phyloP scores from a whole-genome alignment of 2,113 vertebrate species.

The Pipa parva region DNA sequence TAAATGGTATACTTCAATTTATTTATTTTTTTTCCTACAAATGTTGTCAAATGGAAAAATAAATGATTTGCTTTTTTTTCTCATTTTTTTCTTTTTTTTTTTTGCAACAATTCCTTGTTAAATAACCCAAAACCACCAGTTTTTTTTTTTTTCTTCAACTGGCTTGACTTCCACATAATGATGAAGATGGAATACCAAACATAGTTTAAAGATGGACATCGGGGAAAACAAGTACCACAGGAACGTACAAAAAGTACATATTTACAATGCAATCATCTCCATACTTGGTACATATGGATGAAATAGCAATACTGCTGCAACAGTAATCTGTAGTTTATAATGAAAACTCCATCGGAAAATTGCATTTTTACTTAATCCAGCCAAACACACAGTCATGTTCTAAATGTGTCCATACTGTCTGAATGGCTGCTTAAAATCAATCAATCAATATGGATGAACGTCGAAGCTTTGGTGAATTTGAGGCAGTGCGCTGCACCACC shows the following conservation, averaged over 20 bases:
- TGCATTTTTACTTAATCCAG: conserved; percentile 51
- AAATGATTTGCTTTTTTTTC: conserved; percentile 55
- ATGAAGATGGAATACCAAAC: conserved; percentile 73
- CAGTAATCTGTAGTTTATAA: conserved; percentile 50
- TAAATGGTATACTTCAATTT: conserved; percentile 60
- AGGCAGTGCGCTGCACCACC: conserved; percentile 32
- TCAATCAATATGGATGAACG: neutral
- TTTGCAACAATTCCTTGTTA: conserved; percentile 52
- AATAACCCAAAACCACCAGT: conserved; percentile 56
- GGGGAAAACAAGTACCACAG: conserved; percentile 83
- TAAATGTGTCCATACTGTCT: conserved; percentile 39
- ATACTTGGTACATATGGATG: conserved; percentile 60
- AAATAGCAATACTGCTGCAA: conserved; percentile 50
- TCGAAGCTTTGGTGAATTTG: conserved; percentile 35
- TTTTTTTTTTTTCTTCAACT: conserved; percentile 50
- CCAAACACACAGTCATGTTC: conserved; percentile 42
- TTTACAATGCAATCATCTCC: conserved; percentile 84
- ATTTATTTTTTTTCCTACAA: conserved; percentile 53
- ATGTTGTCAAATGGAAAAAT: conserved; percentile 56
- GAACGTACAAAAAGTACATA: conserved; percentile 75
- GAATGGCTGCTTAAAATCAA: conserved; percentile 29
- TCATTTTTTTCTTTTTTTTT: too few species aligned
- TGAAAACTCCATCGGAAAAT: conserved; percentile 50
- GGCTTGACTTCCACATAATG: conserved; percentile 59
- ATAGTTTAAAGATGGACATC: conserved; percentile 80